Evolutionary conservation across 2,797 vertebrate species (phyloP).

Genomic region (Pseudotriccus pelzelni): DNA sequence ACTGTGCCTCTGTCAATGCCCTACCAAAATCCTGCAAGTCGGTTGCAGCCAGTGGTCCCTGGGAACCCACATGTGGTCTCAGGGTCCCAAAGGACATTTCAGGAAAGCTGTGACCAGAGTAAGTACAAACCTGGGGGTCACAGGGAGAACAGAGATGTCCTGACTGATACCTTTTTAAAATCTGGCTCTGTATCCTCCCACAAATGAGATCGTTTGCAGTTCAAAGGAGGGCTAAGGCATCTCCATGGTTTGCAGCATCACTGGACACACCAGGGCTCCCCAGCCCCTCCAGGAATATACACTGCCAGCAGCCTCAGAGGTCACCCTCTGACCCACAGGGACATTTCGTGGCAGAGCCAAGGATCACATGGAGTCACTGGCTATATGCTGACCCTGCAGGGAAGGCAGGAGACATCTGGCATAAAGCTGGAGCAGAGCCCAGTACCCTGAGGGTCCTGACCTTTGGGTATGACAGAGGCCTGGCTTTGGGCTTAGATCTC

Average conservation of each 20-base stretch:
- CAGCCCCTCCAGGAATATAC: not conserved
- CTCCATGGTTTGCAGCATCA: not conserved
- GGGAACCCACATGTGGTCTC: not conserved
- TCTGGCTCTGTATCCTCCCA: not conserved
- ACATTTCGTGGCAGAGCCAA: not conserved
- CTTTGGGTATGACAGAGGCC: accelerated
- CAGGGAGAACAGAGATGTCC: not conserved
- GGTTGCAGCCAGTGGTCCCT: not conserved
- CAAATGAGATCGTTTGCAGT: not conserved
- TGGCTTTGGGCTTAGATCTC: accelerated
- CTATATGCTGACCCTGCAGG: not conserved
- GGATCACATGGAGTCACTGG: not conserved
- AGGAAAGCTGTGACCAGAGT: not conserved
- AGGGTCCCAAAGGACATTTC: not conserved
- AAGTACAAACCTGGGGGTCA: not conserved
- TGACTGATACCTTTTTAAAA: not conserved
- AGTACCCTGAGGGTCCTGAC: not conserved
- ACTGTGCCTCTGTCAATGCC: not conserved
- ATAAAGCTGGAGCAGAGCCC: not conserved
- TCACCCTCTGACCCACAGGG: not conserved
- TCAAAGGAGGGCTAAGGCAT: not conserved
- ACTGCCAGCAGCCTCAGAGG: not conserved
- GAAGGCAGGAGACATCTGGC: not conserved
- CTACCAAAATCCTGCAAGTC: not conserved
- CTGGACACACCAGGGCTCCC: not conserved